These are phyloP conservation scores for Cervus canadensis DNA, from an alignment of 2,113 vertebrate species.

Conservation along the genomic window DNA sequence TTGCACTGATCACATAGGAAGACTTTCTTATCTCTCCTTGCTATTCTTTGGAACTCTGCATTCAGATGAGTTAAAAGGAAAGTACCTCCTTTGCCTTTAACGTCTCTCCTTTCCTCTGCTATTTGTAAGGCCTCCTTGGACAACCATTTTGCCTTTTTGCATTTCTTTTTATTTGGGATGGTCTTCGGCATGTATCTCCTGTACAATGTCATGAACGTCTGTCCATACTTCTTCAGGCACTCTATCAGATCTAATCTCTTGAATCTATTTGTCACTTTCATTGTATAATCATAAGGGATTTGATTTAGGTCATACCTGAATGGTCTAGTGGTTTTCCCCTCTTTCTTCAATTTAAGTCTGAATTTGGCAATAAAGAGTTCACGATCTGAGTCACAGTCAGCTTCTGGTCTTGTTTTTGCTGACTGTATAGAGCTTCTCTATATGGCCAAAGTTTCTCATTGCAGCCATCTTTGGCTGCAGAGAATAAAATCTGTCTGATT, in stretches of 20 bases:
- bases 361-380: not conserved
- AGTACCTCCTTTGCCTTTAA: not conserved
- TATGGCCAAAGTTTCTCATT: no score
- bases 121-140: not conserved
- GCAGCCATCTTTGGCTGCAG: not conserved
- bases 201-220: not conserved
- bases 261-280: not conserved
- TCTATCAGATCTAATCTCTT: not conserved
- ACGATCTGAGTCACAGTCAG: not conserved
- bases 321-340: not conserved
- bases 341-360: not conserved
- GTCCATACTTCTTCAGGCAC: not conserved
- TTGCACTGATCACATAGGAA: not conserved
- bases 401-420: not conserved
- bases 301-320: not conserved
- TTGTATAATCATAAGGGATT: not conserved
- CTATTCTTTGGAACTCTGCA: not conserved
- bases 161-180: not conserved
- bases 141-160: not conserved
- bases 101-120: not conserved
- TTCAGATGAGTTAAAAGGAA: not conserved
- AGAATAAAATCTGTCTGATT: not conserved
- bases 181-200: not conserved
- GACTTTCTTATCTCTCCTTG: not conserved
- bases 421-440: not conserved